Conservation (phyloP, 1,140 invertebrate species). For the Drosophila equinoxialis region DNA sequence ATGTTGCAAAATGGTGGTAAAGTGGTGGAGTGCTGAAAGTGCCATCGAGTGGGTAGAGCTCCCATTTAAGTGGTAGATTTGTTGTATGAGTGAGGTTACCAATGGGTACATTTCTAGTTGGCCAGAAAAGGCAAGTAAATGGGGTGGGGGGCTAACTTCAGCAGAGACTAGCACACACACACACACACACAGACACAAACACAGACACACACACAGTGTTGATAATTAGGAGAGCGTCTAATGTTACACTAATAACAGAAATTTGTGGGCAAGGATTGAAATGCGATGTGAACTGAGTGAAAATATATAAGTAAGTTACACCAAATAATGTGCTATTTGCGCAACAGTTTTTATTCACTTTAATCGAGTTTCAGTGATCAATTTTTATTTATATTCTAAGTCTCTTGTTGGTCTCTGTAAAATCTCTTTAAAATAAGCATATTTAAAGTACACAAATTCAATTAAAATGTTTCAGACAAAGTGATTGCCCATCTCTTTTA, state of each 20-base stretch:
- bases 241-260: constrained; percentile 77
- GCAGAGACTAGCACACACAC: constrained; percentile 35
- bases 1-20: constrained; percentile 12
- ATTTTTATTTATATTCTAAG: no score
- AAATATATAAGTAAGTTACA: neutral
- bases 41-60: constrained; percentile 8
- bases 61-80: constrained; percentile 41
- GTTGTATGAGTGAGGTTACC: constrained; percentile 48
- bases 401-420: no score
- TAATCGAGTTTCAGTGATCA: no score
- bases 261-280: constrained; percentile 59
- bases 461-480: no score
- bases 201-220: constrained; percentile 60
- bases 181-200: constrained; percentile 53
- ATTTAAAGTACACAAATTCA: no score
- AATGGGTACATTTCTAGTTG: constrained; percentile 31
- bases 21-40: constrained; percentile 21
- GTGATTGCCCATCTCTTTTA: no score
- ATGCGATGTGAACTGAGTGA: neutral
- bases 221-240: constrained; percentile 75
- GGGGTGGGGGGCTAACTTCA: constrained; percentile 45
- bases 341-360: no score
- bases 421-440: no score
- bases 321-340: no score
- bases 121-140: constrained; percentile 5